A percentile compares a stretch with the other conserved stretches of the same genome.
Evolutionary conservation across 2,888 invertebrate genomes (phyloP).

Genomic region (Pherbina coryleti): DNA sequence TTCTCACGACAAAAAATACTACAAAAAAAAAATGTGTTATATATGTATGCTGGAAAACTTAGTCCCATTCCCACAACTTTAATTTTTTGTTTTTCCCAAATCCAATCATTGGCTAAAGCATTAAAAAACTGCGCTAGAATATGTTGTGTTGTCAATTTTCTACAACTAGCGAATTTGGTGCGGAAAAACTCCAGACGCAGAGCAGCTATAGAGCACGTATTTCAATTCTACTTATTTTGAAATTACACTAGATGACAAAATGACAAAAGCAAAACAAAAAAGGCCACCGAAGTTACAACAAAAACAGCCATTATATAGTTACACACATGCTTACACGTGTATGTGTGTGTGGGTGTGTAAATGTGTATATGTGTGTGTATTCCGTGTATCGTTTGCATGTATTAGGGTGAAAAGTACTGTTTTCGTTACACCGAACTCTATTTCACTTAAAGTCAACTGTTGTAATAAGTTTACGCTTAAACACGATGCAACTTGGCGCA

Average conservation of each 20-base stretch:
- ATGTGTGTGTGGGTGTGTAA: not conserved
- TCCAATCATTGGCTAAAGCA: not conserved
- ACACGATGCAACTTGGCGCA: conserved; percentile 11
- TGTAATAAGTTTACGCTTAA: conserved; percentile 38
- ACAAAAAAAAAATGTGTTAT: too few species aligned
- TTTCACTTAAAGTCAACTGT: conserved; percentile 40
- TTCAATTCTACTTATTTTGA: conserved; percentile 42
- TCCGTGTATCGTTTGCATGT: not conserved
- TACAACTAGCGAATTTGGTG: not conserved
- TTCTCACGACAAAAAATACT: too few species aligned
- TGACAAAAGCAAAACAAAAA: not conserved
- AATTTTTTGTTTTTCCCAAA: not conserved
- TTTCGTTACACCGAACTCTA: conserved; percentile 31
- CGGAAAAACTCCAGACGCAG: not conserved
- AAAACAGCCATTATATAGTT: conserved; percentile 17
- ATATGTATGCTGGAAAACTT: too few species aligned
- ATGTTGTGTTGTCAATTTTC: not conserved
- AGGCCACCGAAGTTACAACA: not conserved
- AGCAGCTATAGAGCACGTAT: conserved; percentile 34
- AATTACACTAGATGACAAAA: conserved; percentile 26
- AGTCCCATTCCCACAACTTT: too few species aligned
- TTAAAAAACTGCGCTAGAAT: not conserved
- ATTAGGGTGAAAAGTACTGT: conserved; percentile 28
- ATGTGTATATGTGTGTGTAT: not conserved
- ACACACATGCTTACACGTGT: not conserved